These are phyloP conservation scores for Temnopleurus reevesii DNA, from an alignment of 53 echinoderm and acorn worm species.

Conservation along the genomic window DNA sequence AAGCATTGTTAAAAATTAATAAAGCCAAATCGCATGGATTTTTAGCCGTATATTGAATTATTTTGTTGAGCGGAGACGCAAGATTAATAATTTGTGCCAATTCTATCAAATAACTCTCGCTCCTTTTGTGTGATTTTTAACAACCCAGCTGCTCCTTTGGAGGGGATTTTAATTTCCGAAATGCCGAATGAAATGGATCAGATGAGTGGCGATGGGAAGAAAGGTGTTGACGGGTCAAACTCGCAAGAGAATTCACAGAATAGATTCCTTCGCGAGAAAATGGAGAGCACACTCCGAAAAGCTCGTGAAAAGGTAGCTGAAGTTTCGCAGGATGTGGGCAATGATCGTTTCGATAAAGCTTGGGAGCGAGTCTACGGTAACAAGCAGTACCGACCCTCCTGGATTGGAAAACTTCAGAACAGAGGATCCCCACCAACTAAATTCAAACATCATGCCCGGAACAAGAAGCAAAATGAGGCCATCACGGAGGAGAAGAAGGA, in stretches of 20 bases:
- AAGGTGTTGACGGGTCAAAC: constrained; percentile 17
- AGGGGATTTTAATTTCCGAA: constrained; percentile 23
- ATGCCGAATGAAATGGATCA: constrained; percentile 41
- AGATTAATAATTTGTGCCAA: constrained; percentile 31
- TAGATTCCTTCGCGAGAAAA: constrained; percentile 58
- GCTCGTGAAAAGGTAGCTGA: constrained; percentile 49
- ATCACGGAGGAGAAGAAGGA: constrained; percentile 51
- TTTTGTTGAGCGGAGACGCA: neutral
- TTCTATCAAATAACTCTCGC: constrained; percentile 23
- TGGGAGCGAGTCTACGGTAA: constrained; percentile 95
- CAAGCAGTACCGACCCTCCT: constrained; percentile 91
- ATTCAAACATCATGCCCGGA: constrained; percentile 46
- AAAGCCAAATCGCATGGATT: constrained; percentile 45
- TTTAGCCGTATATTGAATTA: constrained; percentile 46
- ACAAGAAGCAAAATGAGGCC: constrained; percentile 55
- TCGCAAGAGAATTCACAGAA: neutral
- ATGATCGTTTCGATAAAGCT: constrained; percentile 79
- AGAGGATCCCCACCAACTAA: constrained; percentile 42
- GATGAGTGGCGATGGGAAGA: neutral
- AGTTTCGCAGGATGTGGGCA: constrained; percentile 35
- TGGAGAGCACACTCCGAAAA: constrained; percentile 56
- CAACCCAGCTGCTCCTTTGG: constrained; percentile 52
- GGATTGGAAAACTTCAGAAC: constrained; percentile 80
- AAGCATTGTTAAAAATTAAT: constrained; percentile 3
- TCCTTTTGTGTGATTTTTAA: constrained; percentile 38